Evolutionary conservation across 30 jellyfish, hydroid and myxozoan species (phyloP), one percentile per base, ranked within the genome.

Genomic region (Hydractinia symbiolongicarpus): DNA sequence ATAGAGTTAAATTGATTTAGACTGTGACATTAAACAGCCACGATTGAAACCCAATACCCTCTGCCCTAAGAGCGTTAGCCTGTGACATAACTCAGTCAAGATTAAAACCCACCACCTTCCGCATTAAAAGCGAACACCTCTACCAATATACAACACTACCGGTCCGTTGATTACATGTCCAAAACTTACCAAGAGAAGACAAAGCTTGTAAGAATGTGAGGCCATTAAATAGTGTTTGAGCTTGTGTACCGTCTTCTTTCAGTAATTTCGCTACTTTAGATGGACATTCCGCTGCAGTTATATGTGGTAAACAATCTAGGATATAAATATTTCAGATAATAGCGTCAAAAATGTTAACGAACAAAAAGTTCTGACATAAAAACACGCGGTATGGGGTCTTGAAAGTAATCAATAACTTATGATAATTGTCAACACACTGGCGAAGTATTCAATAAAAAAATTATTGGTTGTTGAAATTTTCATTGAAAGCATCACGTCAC

Each of bases 151-250:
- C 44, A 30, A 71, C n/a, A 10, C 11, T 20, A 6, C 8, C 40
- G 11, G 9, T 50, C 66, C 61, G 17, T 9, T 71, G n/a, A 71
- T 1, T 53, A 71, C 9, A 50, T 30, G 13, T 15, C n/a, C 61
- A 10, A 5, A 30, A 20, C 87, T 79, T 79, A 79, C 87, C 61
- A 4, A 79, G 19, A 9, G 69, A 49, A 5, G 70, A 50, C 17
- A 67, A 19, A 16, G 87, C 87, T 62, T 79, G 87, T 61, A 79
- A 15, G 51, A 62, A 68, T 9, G 87, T 79, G 67, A 79, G 87
- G 6, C 84, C 79, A 61, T 79, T 79, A 44, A 60, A 79, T 7
- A 62, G 1, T 5, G 87, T 79, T 67, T 79, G 87, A 5, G 87
- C 60, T 66, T 79, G 87, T 53, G 61, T 49, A 50, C 50, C 83